Base-by-base conservation (phyloP, 2,888 invertebrate species). In the Empis stercorea region DNA sequence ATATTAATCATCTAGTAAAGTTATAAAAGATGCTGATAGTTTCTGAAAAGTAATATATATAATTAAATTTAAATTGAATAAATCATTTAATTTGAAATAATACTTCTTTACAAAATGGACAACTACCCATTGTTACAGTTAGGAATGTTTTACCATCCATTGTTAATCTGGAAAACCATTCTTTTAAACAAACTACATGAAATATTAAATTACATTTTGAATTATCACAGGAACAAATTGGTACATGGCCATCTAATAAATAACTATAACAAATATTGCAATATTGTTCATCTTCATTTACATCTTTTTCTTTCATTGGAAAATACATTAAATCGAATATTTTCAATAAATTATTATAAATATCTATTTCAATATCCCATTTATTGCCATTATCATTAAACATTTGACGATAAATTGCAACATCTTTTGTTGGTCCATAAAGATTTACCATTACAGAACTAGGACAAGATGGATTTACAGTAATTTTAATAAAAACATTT, bases 61-160 rank as follows among this genome's bases (percentile, higher is more conserved):
- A 40, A 2, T 20, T 34, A 15, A 17, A 38, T 37, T 11, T 4
- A n/a, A 38, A 34, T 20, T 39, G 10, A 39, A 20, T 32, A 14
- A 11, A 17, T 14, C 15, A n/a, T 32, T 10, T 34, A 40, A 20
- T 23, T 13, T 17, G 17, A n/a, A 6, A 36, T 34, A 5, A 55
- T 51, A 68, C 68, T 47, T 62, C 59, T 57, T 69, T 68, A 51
- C 68, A 68, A 49, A 61, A 66, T 1, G 68, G 69, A 43, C 68
- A 68, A 3, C 54, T 42, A 0, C 68, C 68, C 42, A 68, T 62
- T 3, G 66, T 56, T 2, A 68, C 65, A 17, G 62, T 59, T 17
- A 68, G 47, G 54, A 66, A 67, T 3, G 59, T 61, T 52, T 61
- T 66, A 0, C 62, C 63, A 30, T 66, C 65, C 3, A 14, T n/a